Evolutionary conservation across 2,888 invertebrate species (phyloP), one percentile per base, ranked within the genome.

Genomic region (Thalpophila matura): DNA sequence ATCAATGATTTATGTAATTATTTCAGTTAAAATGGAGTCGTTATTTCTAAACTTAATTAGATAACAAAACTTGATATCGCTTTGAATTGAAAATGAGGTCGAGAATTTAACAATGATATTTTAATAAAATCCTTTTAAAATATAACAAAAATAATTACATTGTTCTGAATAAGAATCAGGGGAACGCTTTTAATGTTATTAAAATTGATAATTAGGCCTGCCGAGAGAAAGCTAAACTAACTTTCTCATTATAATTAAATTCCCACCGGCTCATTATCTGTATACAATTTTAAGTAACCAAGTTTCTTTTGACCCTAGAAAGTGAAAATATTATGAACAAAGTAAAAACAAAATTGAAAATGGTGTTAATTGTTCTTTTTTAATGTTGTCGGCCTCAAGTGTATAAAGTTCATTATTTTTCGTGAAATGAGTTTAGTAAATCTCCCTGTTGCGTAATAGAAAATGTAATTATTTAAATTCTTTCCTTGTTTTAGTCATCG

Each of bases 231-330:
- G 42, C 49, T 35, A 47, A 53, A 58, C 42, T 43, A 62, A 58
- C 20, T 56, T 74, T 49, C 38, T 58, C 46, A 58, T 69, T 40
- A 74, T 69, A 72, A 71, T 67, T 54, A 58, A 75, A 72, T 62
- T 51, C 54, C 46, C 40, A 31, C 62, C 42, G 43, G 62, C 58
- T 62, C 18, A 47, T 61, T 54, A 33, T 61, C 20, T 51, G 27
- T 45, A 74, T 26, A 47, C 54, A 59, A 51, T 35, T 24, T 51
- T 63, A 35, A 55, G 46, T 47, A 42, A 53, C 47, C 51, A 47
- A 63, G 42, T 55, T 74, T 51, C 43, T 59, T 73, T 57, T 57
- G 51, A 42, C 22, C 31, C 49, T 42, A 46, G 16, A 47, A 50
- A 65, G 42, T 18, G 31, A 66, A 66, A 74, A 53, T 49, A 45